phyloP scores from a whole-genome alignment of 2,113 vertebrate species.

The Vulpes vulpes region DNA sequence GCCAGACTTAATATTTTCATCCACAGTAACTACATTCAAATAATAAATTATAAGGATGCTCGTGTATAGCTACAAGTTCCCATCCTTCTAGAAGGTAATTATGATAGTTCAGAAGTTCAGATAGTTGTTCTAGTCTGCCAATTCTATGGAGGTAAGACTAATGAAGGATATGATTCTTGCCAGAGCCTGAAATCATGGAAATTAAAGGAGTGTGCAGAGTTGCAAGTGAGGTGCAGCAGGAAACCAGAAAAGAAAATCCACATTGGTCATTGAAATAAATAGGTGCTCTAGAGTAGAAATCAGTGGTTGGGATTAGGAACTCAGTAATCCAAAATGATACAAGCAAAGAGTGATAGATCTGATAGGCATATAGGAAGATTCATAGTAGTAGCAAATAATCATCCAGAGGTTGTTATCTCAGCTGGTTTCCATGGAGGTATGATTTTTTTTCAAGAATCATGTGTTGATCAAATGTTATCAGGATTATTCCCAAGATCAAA shows the following conservation, averaged over 20 bases:
- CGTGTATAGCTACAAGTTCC: not conserved
- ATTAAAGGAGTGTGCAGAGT: not conserved
- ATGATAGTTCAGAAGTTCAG: too few relatives aligned
- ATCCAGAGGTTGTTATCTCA: not conserved
- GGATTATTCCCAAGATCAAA: not conserved
- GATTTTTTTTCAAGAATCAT: conserved; percentile 8
- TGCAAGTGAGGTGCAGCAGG: not conserved
- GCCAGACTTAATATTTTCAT: not conserved
- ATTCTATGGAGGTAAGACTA: not conserved
- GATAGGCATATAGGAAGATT: not conserved
- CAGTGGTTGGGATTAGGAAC: not conserved
- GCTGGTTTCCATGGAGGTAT: conserved; percentile 8
- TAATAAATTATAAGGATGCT: not conserved
- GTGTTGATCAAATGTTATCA: not conserved
- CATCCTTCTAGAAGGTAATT: not conserved
- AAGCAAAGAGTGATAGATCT: not conserved
- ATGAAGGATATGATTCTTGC: not conserved
- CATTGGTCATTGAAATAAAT: not conserved
- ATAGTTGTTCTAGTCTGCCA: not conserved
- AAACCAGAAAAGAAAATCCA: not conserved
- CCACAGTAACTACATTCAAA: not conserved
- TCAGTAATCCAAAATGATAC: not conserved
- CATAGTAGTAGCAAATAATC: not conserved
- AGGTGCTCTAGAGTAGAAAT: not conserved
- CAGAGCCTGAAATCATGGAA: not conserved